phyloP scores from a whole-genome alignment of 2,797 vertebrate genomes.

The Platalea minor region DNA sequence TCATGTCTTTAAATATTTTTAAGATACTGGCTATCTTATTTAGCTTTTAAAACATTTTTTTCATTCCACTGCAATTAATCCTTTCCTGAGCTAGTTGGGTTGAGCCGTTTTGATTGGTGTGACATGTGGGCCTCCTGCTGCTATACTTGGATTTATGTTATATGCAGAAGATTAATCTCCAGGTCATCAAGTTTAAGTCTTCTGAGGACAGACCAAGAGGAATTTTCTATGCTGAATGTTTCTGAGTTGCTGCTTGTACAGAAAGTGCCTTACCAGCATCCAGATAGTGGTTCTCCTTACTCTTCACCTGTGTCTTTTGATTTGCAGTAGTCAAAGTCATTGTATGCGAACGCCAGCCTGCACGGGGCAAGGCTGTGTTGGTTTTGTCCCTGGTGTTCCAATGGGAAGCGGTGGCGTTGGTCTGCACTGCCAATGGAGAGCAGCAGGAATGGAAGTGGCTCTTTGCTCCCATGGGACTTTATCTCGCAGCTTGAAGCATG shows the following conservation, averaged over 20 bases:
- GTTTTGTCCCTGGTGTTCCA: neutral
- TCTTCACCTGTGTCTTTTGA: neutral
- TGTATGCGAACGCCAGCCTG: neutral
- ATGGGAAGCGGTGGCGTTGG: rapidly evolving
- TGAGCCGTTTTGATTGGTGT: slow-evolving; percentile 8
- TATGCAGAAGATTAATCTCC: slow-evolving; percentile 12
- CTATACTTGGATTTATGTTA: neutral
- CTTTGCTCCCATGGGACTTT: rapidly evolving
- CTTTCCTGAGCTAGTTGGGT: neutral
- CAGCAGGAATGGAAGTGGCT: neutral
- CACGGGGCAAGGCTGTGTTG: neutral
- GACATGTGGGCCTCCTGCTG: slow-evolving; percentile 1
- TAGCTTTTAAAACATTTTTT: neutral
- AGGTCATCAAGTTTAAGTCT: neutral
- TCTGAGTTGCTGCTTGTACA: neutral
- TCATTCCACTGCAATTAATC: neutral
- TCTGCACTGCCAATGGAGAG: neutral
- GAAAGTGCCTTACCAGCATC: neutral
- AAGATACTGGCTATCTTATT: neutral
- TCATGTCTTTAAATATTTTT: neutral
- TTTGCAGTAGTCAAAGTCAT: neutral
- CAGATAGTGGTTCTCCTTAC: neutral
- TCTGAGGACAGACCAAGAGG: slow-evolving; percentile 27
- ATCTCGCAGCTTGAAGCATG: neutral
- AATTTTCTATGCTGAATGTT: neutral